Percentiles rank a stretch among this genome's conserved stretches.
These are phyloP conservation scores for Oceanites oceanicus DNA, from an alignment of 2,113 vertebrate species.

Conservation along the genomic window DNA sequence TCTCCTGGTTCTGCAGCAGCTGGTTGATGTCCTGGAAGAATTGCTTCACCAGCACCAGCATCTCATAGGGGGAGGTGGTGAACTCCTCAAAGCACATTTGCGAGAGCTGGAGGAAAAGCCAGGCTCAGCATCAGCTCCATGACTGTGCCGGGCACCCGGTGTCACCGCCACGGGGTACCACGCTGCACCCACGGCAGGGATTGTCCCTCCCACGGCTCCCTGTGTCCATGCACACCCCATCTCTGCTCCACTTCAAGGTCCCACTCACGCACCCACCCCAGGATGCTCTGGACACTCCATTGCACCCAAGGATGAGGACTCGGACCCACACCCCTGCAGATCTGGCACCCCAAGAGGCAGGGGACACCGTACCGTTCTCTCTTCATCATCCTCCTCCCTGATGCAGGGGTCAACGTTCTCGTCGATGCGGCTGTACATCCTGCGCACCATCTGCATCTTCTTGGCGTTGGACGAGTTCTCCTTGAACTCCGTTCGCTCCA, in stretches of 20 bases:
- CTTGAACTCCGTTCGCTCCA: constrained; percentile 70
- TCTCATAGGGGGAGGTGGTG: constrained; percentile 59
- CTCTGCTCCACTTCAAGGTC: neutral
- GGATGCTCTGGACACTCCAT: neutral
- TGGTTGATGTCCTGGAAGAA: constrained; percentile 69
- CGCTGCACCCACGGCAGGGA: neutral
- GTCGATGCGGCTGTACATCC: constrained; percentile 26
- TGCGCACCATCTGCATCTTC: constrained; percentile 9
- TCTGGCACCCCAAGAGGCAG: neutral
- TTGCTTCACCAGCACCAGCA: constrained; percentile 73
- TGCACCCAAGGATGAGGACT: neutral
- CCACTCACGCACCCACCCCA: neutral
- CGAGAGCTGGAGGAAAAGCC: neutral
- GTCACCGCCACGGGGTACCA: accelerated
- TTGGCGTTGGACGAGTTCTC: constrained; percentile 53
- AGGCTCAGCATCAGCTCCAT: neutral
- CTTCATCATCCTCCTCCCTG: constrained; percentile 39
- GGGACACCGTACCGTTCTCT: constrained; percentile 45
- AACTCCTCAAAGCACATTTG: constrained; percentile 65
- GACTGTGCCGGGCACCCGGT: accelerated
- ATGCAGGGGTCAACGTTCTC: constrained; percentile 50
- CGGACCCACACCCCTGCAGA: neutral
- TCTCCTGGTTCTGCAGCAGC: constrained; percentile 49
- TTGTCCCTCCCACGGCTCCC: neutral
- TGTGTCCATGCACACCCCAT: accelerated